Evolutionary conservation across 1,140 invertebrate genomes (phyloP), one percentile per base, ranked within the genome.

Genomic region (Drosophila aff.): DNA sequence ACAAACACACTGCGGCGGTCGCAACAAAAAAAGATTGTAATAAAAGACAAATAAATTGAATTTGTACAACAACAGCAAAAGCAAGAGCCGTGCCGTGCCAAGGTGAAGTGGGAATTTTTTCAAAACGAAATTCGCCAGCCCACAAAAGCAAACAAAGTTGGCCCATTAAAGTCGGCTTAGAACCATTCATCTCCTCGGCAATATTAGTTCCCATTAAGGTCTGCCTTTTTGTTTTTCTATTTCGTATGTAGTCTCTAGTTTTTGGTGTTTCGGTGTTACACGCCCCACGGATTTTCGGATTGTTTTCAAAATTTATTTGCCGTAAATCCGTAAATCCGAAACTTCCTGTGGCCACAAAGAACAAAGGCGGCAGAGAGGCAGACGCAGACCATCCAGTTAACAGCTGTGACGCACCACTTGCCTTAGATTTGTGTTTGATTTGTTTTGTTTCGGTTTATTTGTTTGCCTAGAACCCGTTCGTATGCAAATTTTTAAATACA

Each of bases 41-140:
- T 79, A 79, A 79, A 79, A 79, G 63, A 79, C 71, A 79, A 72
- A 79, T 79, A 65, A 78, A 89, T 89, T 89, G 81, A 89, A 84
- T 81, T 84, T 81, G 47, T 81, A 80, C 77, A 84, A 81, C 61
- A 72, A 13, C 36, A 44, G 7, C 36, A 26, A 18, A 18, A 26
- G 2, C 41, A 6, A 76, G 28, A 73, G 55, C 18, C 16, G 36
- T 62, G 52, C 26, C 49, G 49, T 33, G 50, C 47, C 79, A 86
- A 87, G 83, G 83, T 87, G 85, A 87, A 78, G 64, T 73, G 72
- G 55, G 61, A 82, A 87, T 43, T 66, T 79, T 46, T 71, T 46
- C 5, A 47, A 83, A 74, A 43, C 72, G 46, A 57, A 68, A 73
- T 84, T 77, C 26, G 69, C 50, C 67, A 71, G 64, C 50, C 64